Evolutionary conservation across 2,113 vertebrate genomes (phyloP), one percentile per base, ranked within the genome.

Genomic region (Parus major): DNA sequence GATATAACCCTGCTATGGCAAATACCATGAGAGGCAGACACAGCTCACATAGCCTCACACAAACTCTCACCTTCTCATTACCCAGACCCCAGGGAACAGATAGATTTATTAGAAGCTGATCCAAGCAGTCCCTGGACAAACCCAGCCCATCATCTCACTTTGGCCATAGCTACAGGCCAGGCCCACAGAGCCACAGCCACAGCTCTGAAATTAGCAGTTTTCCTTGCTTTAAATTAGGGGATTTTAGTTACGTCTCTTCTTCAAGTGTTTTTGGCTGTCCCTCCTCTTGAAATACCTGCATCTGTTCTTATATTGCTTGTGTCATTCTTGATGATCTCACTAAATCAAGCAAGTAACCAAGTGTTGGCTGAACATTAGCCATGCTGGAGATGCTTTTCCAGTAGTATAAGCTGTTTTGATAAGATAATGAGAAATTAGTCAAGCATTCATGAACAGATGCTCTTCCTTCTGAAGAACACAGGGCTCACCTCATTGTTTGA

Each of bases 381-480:
- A 0, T 82, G 78, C 71, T 75, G 79, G 72, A 77, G 81, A 64
- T 68, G 66, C 36, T 80, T 82, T 93, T 97, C 93, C 92, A 88
- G 77, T 55, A 81, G 76, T 63, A 90, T 53, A 92, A 94, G 72
- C 78, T 93, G 78, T 95, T 97, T 91, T 50, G 1, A 73, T 90
- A 93, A 93, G 90, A 93, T 97, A 96, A 96, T 96, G 84, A 97
- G 90, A 95, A 97, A 95, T 95, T 95, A 96, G 94, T 72, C 94
- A 97, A 95, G 95, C 86, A 7, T 95, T 96, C 85, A 92, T 25
- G 52, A 97, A 82, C 94, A 97, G 95, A 96, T 96, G 95, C 93
- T 95, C 41, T 95, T 84, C 59, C 86, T 89, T 91, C 83, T 90
- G 86, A 96, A 92, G 81, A 95, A 93, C 73, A 92, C 91, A 68